These are phyloP conservation scores for Actenoides lindsayi DNA, from an alignment of 2,113 vertebrate species.

Conservation along the genomic window DNA sequence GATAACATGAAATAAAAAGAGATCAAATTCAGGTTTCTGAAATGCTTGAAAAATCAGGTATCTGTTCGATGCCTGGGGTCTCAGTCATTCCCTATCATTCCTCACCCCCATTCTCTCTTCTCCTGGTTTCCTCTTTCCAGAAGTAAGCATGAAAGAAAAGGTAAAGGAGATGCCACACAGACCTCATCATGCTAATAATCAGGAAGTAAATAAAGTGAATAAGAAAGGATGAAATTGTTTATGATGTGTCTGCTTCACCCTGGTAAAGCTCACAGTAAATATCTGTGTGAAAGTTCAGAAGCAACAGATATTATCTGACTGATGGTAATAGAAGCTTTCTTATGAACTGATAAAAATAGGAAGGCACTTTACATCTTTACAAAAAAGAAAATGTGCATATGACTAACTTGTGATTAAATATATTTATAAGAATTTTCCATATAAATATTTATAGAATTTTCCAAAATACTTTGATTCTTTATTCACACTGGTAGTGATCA, in stretches of 20 bases:
- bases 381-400: fast-evolving
- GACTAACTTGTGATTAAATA: background rate
- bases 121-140: background rate
- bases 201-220: background rate
- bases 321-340: background rate
- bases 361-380: too few species aligned
- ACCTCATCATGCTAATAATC: background rate
- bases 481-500: background rate
- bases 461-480: background rate
- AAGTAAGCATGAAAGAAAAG: background rate
- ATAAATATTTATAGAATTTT: background rate
- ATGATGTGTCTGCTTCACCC: background rate
- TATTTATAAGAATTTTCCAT: background rate
- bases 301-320: background rate
- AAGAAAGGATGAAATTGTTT: background rate
- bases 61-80: background rate
- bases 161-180: background rate
- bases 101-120: background rate
- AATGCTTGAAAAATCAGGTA: background rate
- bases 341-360: background rate
- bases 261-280: background rate
- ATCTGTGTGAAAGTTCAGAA: background rate
- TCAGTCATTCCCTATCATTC: background rate
- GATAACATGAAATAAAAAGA: fast-evolving
- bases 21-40: background rate